A percentile compares a stretch with the other conserved stretches of the same genome.
phyloP scores from a whole-genome alignment of 2,797 vertebrate species.

The Myotis pilosus region DNA sequence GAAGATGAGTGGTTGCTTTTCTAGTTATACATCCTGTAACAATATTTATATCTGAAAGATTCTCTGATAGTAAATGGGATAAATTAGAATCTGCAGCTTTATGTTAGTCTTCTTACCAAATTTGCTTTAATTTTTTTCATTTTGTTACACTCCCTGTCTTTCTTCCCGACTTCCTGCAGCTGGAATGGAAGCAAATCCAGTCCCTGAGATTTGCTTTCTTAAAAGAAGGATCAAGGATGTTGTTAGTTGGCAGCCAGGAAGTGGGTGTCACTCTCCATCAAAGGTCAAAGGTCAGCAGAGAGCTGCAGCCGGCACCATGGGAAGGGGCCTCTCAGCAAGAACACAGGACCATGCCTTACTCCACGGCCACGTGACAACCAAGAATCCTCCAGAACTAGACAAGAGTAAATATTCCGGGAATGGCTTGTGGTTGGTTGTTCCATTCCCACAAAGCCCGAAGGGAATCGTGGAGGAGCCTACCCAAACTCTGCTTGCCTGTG shows the following conservation, averaged over 20 bases:
- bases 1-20: neutral
- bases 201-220: conserved; percentile 61
- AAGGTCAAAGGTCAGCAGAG: conserved; percentile 58
- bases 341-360: conserved; percentile 44
- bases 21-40: neutral
- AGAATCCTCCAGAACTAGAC: conserved; percentile 57
- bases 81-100: neutral
- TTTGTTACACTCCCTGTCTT: neutral
- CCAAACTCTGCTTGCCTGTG: conserved; percentile 9
- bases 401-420: conserved; percentile 74
- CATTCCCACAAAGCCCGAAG: conserved; percentile 64
- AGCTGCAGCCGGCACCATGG: neutral
- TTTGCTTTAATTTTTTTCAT: neutral
- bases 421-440: conserved; percentile 65
- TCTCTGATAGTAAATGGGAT: neutral
- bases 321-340: conserved; percentile 48
- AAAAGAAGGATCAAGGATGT: conserved; percentile 52
- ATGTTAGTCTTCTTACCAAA: neutral
- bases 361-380: conserved; percentile 66
- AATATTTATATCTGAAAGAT: neutral
- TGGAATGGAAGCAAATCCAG: neutral
- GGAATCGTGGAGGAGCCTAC: conserved; percentile 56
- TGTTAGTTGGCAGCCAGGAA: conserved; percentile 64
- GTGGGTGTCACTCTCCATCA: conserved; percentile 35
- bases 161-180: conserved; percentile 25